Conservation (phyloP, 2,888 invertebrate genomes). For the Ecliptopera silaceata region DNA sequence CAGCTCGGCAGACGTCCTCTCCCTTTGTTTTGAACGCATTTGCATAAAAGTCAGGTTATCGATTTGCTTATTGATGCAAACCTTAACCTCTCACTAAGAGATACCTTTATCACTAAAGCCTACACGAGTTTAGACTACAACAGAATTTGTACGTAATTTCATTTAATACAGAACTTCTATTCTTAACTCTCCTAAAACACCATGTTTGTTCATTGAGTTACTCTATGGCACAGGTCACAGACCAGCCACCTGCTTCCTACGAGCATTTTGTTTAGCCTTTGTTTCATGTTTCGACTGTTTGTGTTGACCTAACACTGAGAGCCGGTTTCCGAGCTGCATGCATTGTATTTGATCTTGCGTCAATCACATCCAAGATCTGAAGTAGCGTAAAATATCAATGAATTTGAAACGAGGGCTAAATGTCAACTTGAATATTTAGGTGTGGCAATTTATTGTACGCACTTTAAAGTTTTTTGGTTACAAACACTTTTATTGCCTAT, state of each 20-base stretch:
- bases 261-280: slow-evolving; percentile 33
- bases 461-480: slow-evolving; percentile 5
- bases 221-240: not conserved
- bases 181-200: not conserved
- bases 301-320: slow-evolving; percentile 41
- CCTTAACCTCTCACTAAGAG: not conserved
- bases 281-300: slow-evolving; percentile 41
- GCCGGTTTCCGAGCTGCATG: slow-evolving; percentile 34
- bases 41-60: not conserved
- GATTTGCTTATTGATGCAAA: not conserved
- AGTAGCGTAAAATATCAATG: slow-evolving; percentile 22
- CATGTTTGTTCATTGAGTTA: not conserved
- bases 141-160: too few species aligned
- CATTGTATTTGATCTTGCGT: slow-evolving; percentile 41
- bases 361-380: slow-evolving; percentile 30
- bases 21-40: slow-evolving; percentile 30
- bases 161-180: not conserved
- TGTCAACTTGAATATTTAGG: slow-evolving; percentile 14
- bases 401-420: slow-evolving; percentile 13
- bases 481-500: not conserved
- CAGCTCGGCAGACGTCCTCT: slow-evolving; percentile 28
- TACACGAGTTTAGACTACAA: too few species aligned
- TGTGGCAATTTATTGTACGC: slow-evolving; percentile 3
- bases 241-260: slow-evolving; percentile 1
- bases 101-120: too few species aligned